A percentile compares a stretch with the other conserved stretches of the same genome.
These are phyloP conservation scores for Bagarius yarrelli DNA, from an alignment of 2,113 vertebrate species.

Conservation along the genomic window DNA sequence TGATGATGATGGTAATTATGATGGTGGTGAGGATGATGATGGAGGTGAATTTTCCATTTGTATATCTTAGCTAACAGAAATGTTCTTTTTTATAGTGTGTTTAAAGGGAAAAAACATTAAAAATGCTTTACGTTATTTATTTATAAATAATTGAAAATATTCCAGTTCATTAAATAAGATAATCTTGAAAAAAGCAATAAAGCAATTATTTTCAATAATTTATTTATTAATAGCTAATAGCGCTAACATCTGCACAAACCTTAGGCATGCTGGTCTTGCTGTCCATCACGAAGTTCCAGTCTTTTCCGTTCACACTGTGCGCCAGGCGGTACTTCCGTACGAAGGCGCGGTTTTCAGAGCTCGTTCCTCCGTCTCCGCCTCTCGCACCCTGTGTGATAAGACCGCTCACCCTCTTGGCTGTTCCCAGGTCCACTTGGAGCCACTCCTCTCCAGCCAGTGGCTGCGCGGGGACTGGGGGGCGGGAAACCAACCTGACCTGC, in stretches of 20 bases:
- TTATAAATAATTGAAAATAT: no score
- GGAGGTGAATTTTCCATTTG: no score
- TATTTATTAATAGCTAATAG: background rate
- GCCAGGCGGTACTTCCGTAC: constrained; percentile 93
- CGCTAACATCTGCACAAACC: constrained; percentile 68
- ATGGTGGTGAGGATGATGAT: background rate
- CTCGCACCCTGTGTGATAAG: constrained; percentile 93
- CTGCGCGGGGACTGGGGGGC: constrained; percentile 73
- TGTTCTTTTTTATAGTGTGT: no score
- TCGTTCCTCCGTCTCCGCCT: constrained; percentile 79
- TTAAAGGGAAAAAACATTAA: no score
- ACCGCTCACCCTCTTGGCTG: constrained; percentile 80
- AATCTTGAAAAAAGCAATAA: no score
- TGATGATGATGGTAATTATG: background rate
- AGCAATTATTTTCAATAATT: no score
- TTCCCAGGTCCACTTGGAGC: constrained; percentile 91
- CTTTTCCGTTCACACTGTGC: constrained; percentile 84
- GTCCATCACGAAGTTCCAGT: constrained; percentile 91
- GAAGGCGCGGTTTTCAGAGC: constrained; percentile 85
- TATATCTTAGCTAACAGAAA: no score
- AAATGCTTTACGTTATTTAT: no score
- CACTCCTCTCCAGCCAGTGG: constrained; percentile 90
- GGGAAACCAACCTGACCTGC: constrained; percentile 93
- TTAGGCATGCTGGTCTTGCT: constrained; percentile 84
- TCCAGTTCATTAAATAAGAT: no score